A percentile compares a stretch with the other conserved stretches of the same genome.
phyloP scores from a whole-genome alignment of 2,888 invertebrate species.

The Ctena decussata region DNA sequence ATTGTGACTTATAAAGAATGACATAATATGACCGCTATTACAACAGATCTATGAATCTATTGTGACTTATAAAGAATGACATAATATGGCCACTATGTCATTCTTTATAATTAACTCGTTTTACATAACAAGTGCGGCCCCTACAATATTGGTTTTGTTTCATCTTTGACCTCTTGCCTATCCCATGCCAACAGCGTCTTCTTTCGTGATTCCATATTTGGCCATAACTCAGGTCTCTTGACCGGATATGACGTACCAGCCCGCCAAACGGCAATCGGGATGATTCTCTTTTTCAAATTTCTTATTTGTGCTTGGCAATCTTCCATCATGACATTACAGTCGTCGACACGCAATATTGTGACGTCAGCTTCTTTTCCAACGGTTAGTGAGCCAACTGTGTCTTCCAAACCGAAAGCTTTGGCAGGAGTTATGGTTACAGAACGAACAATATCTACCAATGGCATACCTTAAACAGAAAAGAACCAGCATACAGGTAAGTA shows the following conservation, averaged over 20 bases:
- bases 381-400: conserved; percentile 69
- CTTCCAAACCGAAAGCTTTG: conserved; percentile 64
- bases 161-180: not conserved
- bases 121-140: too few relatives aligned
- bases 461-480: conserved; percentile 71
- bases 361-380: conserved; percentile 79
- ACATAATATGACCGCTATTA: too few relatives aligned
- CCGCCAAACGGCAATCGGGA: conserved; percentile 79
- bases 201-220: conserved; percentile 49
- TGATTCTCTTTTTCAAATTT: conserved; percentile 63
- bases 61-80: too few relatives aligned
- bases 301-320: conserved; percentile 75
- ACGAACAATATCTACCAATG: conserved; percentile 74
- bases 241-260: conserved; percentile 67
- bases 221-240: conserved; percentile 53
- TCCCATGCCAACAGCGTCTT: conserved; percentile 1
- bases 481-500: too few relatives aligned
- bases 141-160: not conserved
- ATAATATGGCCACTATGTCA: too few relatives aligned
- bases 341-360: conserved; percentile 76
- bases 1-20: too few relatives aligned
- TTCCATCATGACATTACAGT: conserved; percentile 73
- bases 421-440: conserved; percentile 80
- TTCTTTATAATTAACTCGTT: too few relatives aligned
- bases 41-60: too few relatives aligned